These are phyloP conservation scores for Cheilosia scutellata DNA, from an alignment of 2,888 invertebrate genomes.

Conservation along the genomic window DNA sequence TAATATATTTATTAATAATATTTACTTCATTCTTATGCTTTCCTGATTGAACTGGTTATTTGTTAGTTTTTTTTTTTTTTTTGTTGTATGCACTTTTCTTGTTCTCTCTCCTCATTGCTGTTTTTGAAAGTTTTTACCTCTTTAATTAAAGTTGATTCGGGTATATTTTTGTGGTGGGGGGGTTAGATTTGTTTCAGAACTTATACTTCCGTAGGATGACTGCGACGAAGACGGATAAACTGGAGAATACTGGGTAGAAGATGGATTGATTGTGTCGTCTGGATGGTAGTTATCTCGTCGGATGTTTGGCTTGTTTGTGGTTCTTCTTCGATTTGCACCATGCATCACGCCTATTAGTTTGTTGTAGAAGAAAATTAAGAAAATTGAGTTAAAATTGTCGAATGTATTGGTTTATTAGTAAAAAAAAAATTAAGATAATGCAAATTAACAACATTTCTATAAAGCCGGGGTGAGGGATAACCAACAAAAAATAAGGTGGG, in stretches of 20 bases:
- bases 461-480: conserved; percentile 30
- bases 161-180: conserved; percentile 67
- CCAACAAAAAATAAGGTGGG: conserved; percentile 13
- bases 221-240: conserved; percentile 78
- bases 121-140: conserved; percentile 1
- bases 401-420: not conserved
- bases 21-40: conserved; percentile 67
- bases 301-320: conserved; percentile 74
- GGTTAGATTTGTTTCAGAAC: conserved; percentile 71
- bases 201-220: conserved; percentile 81
- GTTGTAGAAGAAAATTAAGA: conserved; percentile 24
- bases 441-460: conserved; percentile 54
- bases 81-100: conserved; percentile 21
- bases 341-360: conserved; percentile 86
- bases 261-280: conserved; percentile 79
- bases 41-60: conserved; percentile 61
- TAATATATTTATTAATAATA: conserved; percentile 38
- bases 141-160: conserved; percentile 53
- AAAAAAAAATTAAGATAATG: conserved; percentile 37
- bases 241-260: conserved; percentile 79
- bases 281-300: conserved; percentile 77
- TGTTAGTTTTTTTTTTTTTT: conserved; percentile 12
- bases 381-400: conserved; percentile 9
- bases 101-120: conserved; percentile 20
- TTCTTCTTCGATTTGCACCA: conserved; percentile 80